These are phyloP conservation scores for Calephelis perditalis DNA, from an alignment of 2,888 invertebrate species.

Conservation along the genomic window DNA sequence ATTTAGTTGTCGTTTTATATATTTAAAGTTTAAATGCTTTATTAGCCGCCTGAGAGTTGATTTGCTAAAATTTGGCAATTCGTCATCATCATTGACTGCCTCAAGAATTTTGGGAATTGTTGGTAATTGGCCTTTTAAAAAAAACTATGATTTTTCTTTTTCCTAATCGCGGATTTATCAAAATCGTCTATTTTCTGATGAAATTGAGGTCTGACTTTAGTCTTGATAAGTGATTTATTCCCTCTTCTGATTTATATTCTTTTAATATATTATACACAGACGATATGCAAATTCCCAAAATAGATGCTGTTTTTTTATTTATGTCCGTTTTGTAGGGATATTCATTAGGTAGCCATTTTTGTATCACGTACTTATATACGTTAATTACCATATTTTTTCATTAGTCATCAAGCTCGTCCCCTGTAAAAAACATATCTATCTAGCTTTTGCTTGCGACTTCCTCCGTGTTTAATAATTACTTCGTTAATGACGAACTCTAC, in stretches of 20 bases:
- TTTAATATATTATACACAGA: conserved; percentile 21
- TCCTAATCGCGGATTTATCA: conserved; percentile 18
- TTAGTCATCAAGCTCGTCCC: too few species aligned
- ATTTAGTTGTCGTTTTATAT: conserved; percentile 14
- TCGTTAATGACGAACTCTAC: too few species aligned
- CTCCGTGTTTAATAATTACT: too few species aligned
- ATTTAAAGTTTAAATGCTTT: conserved; percentile 16
- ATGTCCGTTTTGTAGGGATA: conserved; percentile 23
- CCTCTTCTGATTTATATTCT: conserved; percentile 18
- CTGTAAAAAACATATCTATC: too few species aligned
- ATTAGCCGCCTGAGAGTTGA: conserved; percentile 12
- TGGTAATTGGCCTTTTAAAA: conserved; percentile 18
- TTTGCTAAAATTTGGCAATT: conserved; percentile 18
- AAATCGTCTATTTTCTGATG: conserved; percentile 15
- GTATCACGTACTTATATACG: background rate
- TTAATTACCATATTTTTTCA: too few species aligned
- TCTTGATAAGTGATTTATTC: conserved; percentile 16
- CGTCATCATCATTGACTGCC: conserved; percentile 20
- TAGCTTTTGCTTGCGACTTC: too few species aligned
- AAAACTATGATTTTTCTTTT: conserved; percentile 10
- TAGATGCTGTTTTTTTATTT: conserved; percentile 18
- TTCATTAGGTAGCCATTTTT: conserved; percentile 21
- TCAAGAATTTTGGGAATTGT: conserved; percentile 20
- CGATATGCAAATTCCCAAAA: conserved; percentile 19
- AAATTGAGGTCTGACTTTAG: conserved; percentile 13